Evolutionary conservation across 2,113 vertebrate genomes (phyloP).

Genomic region (Strigops habroptila): DNA sequence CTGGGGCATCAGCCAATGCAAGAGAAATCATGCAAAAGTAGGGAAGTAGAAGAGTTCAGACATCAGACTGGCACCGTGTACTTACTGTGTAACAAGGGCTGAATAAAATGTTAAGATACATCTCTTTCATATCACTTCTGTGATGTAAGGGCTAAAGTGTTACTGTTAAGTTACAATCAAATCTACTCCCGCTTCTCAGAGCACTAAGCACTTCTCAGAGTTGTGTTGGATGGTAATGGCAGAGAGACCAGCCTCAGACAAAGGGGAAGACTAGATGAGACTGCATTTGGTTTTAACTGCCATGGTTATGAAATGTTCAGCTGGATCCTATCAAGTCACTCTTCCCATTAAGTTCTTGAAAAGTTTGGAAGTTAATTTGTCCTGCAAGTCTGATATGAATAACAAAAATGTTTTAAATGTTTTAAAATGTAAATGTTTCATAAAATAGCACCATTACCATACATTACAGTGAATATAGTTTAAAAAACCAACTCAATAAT

Average conservation of each 20-base stretch:
- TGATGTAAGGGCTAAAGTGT: neutral
- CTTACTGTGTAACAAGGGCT: neutral
- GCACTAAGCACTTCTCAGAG: neutral
- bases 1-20: neutral
- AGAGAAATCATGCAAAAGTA: neutral
- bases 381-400: neutral
- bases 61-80: neutral
- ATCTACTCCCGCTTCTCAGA: neutral
- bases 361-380: slow-evolving; percentile 45
- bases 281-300: neutral
- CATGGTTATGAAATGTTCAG: neutral
- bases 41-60: neutral
- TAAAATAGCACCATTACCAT: slow-evolving; percentile 16
- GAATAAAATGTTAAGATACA: neutral
- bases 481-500: slow-evolving; percentile 1
- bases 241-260: neutral
- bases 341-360: neutral
- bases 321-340: slow-evolving; percentile 4
- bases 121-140: neutral
- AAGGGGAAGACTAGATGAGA: neutral
- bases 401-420: neutral
- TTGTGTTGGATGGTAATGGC: neutral
- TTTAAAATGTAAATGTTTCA: slow-evolving; percentile 32
- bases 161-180: neutral
- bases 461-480: slow-evolving; percentile 26